Evolutionary conservation across 2,888 invertebrate genomes (phyloP), one percentile per base, ranked within the genome.

Genomic region (Abrostola tripartita): DNA sequence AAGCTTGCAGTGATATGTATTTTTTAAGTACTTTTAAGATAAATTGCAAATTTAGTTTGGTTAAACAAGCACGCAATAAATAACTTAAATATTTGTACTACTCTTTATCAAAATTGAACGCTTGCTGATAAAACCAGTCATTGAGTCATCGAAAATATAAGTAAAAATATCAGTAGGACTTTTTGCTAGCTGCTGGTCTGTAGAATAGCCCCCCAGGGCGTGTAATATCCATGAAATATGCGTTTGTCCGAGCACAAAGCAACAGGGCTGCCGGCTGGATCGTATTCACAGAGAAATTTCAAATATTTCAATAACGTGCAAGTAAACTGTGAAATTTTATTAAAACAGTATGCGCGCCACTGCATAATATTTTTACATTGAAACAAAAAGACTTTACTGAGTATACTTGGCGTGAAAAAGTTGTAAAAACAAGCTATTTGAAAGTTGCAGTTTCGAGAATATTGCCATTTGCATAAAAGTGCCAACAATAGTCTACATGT

Each of bases 221-320:
- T 76, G 82, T 86, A 87, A 87, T 85, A 86, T 85, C 79, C 79
- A 78, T 86, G 83, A 88, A 88, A 87, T 88, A 88, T 88, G 84
- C 85, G 85, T 85, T 83, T 83, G 84, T 82, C 81, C 82, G 81
- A 81, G 80, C 82, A 88, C 86, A 89, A 88, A 88, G 87, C 84
- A 87, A 84, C 84, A 84, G 74, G 75, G 83, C 77, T 77, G 72
- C 73, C 53, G 68, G 73, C 67, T 37, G 64, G 71, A 62, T 70
- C 76, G 79, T 81, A 72, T 78, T 82, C 79, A 76, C 67, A 66
- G 80, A 74, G 82, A 84, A 83, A 88, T 89, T 84, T 78, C 79
- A 85, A 88, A 88, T 87, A 90, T 90, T 91, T 87, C 88, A 88
- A 90, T 91, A 87, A 75, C 79, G 71, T 72, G 68, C 75, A 76